phyloP scores from a whole-genome alignment of 1,140 invertebrate genomes.

The Pantala flavescens region DNA sequence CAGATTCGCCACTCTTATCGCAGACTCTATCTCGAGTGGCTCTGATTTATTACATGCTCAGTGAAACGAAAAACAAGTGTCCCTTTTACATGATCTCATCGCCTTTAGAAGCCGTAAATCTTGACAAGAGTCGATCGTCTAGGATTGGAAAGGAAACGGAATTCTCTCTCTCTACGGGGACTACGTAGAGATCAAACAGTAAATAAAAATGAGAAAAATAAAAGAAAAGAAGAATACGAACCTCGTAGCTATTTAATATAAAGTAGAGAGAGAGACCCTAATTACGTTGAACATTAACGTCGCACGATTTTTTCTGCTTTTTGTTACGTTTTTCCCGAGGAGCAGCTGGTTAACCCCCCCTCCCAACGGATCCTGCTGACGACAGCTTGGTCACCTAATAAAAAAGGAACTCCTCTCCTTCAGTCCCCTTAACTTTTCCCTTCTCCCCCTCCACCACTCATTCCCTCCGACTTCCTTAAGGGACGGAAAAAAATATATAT shows the following conservation, averaged over 20 bases:
- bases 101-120: too few relatives aligned
- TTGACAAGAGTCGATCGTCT: too few relatives aligned
- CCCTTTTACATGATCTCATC: too few relatives aligned
- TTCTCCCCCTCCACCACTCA: neutral
- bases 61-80: too few relatives aligned
- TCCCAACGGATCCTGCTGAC: neutral
- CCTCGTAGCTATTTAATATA: neutral
- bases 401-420: neutral
- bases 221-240: neutral
- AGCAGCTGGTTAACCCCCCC: neutral
- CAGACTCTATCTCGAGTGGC: too few relatives aligned
- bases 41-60: too few relatives aligned
- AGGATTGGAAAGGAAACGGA: too few relatives aligned
- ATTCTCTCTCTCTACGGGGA: too few relatives aligned
- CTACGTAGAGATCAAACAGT: too few relatives aligned
- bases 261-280: neutral
- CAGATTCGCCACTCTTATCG: too few relatives aligned
- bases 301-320: neutral
- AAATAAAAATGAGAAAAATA: neutral
- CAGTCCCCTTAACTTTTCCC: neutral
- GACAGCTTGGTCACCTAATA: neutral
- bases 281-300: slow-evolving; percentile 3
- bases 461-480: neutral
- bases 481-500: too few relatives aligned
- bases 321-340: neutral